phyloP scores from a whole-genome alignment of 2,888 invertebrate genomes.

The Celastrina argiolus region DNA sequence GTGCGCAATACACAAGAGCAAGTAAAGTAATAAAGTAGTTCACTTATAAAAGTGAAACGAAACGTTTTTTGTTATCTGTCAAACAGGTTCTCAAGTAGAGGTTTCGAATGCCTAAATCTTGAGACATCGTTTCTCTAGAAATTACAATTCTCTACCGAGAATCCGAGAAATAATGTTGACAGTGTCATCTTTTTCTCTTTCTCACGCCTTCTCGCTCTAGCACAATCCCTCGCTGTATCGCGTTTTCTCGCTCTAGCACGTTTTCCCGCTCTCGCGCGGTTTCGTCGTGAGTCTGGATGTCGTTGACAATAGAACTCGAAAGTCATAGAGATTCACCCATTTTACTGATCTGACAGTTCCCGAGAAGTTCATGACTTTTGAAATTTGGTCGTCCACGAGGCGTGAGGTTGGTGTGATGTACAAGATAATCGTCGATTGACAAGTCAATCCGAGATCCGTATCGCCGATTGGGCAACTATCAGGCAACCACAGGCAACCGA shows the following conservation, averaged over 20 bases:
- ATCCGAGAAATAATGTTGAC: not conserved
- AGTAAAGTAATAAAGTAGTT: no score
- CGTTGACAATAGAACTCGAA: slow-evolving; percentile 3
- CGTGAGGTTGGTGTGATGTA: slow-evolving; percentile 58
- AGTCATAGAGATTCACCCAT: slow-evolving; percentile 14
- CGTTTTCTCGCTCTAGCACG: not conserved
- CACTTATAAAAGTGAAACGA: no score
- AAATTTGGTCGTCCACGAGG: slow-evolving; percentile 24
- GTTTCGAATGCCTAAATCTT: no score
- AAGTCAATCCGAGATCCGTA: slow-evolving; percentile 72
- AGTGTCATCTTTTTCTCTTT: no score
- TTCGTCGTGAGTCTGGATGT: not conserved
- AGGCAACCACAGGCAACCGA: slow-evolving; percentile 44
- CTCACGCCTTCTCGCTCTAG: not conserved
- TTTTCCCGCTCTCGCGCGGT: no score
- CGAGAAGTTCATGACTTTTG: slow-evolving; percentile 6
- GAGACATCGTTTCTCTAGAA: no score
- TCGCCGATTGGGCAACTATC: slow-evolving; percentile 64
- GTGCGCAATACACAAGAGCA: no score
- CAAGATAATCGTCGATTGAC: slow-evolving; percentile 71
- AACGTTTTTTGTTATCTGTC: no score
- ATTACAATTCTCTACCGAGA: no score
- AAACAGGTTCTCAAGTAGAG: no score
- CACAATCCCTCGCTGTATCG: no score
- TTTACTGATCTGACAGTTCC: slow-evolving; percentile 23